Percentiles rank a stretch among this genome's conserved stretches.
Conservation (phyloP, 2,113 vertebrate genomes). For the Acanthisitta chloris region DNA sequence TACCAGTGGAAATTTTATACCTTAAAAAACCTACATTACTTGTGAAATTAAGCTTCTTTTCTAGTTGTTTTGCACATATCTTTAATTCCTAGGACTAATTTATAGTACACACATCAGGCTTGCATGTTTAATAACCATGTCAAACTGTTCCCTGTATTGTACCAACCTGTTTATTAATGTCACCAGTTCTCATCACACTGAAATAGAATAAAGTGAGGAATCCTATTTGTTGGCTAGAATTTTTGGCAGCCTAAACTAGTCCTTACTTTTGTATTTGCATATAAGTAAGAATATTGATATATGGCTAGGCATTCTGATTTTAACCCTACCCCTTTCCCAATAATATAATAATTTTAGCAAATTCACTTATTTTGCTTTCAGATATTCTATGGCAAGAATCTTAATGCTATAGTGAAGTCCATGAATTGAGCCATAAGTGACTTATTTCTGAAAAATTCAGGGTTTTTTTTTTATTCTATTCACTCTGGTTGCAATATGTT, state of each 20-base stretch:
- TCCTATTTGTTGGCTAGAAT: not conserved
- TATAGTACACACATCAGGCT: not conserved
- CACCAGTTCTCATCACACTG: not conserved
- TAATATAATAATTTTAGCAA: not conserved
- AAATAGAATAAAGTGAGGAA: not conserved
- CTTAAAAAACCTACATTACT: not conserved
- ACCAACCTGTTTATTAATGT: not conserved
- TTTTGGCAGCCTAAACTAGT: not conserved
- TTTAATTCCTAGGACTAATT: not conserved
- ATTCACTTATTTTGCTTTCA: not conserved
- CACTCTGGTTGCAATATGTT: constrained; percentile 21
- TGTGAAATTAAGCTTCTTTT: not conserved
- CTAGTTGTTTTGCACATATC: not conserved
- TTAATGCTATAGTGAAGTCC: not conserved
- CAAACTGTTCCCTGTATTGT: not conserved
- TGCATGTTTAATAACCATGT: not conserved
- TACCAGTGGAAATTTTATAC: not conserved
- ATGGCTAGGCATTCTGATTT: not conserved
- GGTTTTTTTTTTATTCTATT: not conserved
- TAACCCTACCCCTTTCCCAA: not conserved
- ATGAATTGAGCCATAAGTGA: not conserved
- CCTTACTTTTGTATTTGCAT: not conserved
- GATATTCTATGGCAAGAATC: not conserved
- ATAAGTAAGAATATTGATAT: not conserved
- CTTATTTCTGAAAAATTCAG: not conserved